Conservation (phyloP, 2,797 vertebrate genomes). For the Sebastes cheni region DNA sequence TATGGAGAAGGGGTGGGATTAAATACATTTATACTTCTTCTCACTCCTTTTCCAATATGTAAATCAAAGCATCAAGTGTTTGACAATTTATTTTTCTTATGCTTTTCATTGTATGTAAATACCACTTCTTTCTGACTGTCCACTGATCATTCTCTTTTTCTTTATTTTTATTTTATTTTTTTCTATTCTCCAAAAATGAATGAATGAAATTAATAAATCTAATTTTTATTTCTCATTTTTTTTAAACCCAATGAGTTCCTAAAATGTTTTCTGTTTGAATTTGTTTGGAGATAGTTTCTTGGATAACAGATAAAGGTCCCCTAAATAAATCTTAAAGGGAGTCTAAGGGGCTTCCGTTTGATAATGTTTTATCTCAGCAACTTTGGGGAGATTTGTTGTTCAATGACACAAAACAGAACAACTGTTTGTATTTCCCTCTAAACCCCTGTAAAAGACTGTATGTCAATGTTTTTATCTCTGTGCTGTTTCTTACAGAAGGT, state of each 20-base stretch:
- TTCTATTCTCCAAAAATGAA: too few relatives aligned
- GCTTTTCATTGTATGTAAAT: too few relatives aligned
- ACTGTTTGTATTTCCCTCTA: not conserved
- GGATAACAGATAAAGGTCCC: not conserved
- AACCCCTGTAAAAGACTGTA: not conserved
- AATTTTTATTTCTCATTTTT: not conserved
- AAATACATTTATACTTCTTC: rapidly evolving
- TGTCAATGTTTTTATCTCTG: rapidly evolving
- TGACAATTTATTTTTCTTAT: too few relatives aligned
- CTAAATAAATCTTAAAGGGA: not conserved
- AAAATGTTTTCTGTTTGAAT: not conserved
- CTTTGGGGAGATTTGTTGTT: not conserved
- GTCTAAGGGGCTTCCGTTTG: not conserved
- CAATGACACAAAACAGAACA: too few relatives aligned
- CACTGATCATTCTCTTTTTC: too few relatives aligned
- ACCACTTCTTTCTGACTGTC: too few relatives aligned
- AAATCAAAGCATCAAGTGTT: too few relatives aligned
- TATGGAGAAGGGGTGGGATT: too few relatives aligned
- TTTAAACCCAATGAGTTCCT: not conserved
- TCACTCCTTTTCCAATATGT: too few relatives aligned
- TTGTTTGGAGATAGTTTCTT: not conserved
- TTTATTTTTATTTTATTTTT: too few relatives aligned
- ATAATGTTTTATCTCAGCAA: not conserved
- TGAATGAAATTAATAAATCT: not conserved
- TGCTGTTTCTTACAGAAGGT: constrained; percentile 35